Evolutionary conservation across 2,797 vertebrate genomes (phyloP), one percentile per base, ranked within the genome.

Genomic region (Muscicapa striata): DNA sequence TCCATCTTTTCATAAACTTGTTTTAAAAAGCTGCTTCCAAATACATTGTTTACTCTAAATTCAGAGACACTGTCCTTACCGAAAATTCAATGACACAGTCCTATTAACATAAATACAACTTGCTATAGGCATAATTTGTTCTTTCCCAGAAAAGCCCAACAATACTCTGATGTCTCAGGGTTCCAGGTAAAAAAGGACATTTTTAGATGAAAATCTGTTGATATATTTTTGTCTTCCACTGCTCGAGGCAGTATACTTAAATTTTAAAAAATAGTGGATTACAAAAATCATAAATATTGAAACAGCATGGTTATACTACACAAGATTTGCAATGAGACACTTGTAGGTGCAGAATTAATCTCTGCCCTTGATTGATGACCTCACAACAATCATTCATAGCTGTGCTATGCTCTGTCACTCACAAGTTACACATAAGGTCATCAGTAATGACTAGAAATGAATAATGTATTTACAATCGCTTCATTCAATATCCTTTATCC

Each of bases 381-480:
- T 84, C 82, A 77, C 59, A 82, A 41, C 40, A 72, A 57, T 84
- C 57, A 86, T 57, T 94, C 69, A n/a, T 36, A 80, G 19, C 19
- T 87, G 15, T 58, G 58, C 48, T 82, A n/a, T 75, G 66, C 22
- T 84, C 87, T 73, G 40, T 48, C 32, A 86, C 45, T 84, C 86
- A 86, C 26, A 58, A 91, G 55, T 89, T 77, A 63, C 54, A 70
- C 51, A 19, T 79, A 88, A 94, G 70, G 70, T 79, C 74, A 87
- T 77, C 81, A 58, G 63, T 94, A 95, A 90, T 75, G 78, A 84
- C 57, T 80, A 75, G 20, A 68, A 93, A 94, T 91, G 23, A 95
- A 91, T 87, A 93, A 88, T 79, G 32, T n/a, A 93, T 96, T 95
- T 94, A 67, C 73, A 92, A 45, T 58, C 32, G 66, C 20, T 26